These are phyloP conservation scores for Dinoponera quadriceps DNA, from an alignment of 1,140 invertebrate species.

Conservation along the genomic window DNA sequence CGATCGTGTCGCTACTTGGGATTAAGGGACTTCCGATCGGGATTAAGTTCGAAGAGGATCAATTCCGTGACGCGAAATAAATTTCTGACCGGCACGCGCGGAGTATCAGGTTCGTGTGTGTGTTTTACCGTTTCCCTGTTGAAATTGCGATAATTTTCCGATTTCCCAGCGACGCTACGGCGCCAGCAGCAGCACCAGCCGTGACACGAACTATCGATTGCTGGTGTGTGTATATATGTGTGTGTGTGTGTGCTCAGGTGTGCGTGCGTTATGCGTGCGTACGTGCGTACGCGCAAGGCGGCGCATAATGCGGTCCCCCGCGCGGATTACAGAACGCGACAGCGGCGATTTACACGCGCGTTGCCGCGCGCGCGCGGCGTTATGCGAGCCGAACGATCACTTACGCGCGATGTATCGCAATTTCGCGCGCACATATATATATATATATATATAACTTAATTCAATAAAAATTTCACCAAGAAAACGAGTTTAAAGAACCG, in stretches of 20 bases:
- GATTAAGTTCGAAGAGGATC: background rate
- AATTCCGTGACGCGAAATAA: background rate
- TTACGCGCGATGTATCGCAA: constrained; percentile 13
- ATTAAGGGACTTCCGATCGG: background rate
- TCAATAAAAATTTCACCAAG: too few relatives aligned
- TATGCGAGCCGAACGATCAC: constrained; percentile 29
- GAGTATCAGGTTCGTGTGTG: background rate
- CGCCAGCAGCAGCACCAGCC: background rate
- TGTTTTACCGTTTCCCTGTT: constrained; percentile 4
- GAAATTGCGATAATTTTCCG: constrained; percentile 32
- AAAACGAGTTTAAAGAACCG: too few relatives aligned
- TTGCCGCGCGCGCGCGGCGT: background rate
- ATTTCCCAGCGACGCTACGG: too few relatives aligned
- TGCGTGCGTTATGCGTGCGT: background rate
- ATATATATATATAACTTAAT: too few relatives aligned
- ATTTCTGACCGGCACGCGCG: background rate
- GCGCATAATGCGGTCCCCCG: background rate
- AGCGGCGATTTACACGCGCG: constrained; percentile 24
- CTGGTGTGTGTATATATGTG: background rate
- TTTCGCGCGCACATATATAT: background rate
- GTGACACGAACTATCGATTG: background rate
- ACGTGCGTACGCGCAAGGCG: background rate
- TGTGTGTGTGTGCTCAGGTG: background rate
- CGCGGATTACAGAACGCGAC: constrained; percentile 4
- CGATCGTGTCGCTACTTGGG: background rate